Conservation (phyloP, 1,140 invertebrate species). For the Brachionus rubens region DNA sequence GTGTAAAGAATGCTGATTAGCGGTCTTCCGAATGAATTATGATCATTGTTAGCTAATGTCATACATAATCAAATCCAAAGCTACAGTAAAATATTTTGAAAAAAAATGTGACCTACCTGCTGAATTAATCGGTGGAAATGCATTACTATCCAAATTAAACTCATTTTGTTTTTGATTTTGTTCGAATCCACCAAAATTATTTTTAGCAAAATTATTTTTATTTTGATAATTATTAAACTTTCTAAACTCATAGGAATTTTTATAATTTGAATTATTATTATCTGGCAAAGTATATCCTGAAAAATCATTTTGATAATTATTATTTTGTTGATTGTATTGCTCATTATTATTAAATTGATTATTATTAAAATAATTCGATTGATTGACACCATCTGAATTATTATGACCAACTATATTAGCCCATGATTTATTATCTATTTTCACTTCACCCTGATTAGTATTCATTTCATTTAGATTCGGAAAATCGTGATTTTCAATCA, state of each 20-base stretch:
- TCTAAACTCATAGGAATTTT: not conserved
- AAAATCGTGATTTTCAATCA: conserved; percentile 1
- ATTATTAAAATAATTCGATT: not conserved
- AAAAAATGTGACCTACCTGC: conserved; percentile 3
- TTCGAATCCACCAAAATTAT: not conserved
- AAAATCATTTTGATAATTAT: not conserved
- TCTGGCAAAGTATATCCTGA: not conserved
- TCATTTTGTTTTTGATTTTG: not conserved
- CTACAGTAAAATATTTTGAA: too few species aligned
- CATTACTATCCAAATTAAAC: not conserved
- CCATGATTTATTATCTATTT: conserved; percentile 9
- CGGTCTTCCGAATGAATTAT: too few species aligned
- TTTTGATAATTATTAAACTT: conserved; percentile 9
- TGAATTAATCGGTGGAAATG: conserved; percentile 21
- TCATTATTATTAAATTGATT: conserved; percentile 14
- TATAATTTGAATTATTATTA: too few species aligned
- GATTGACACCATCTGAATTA: not conserved
- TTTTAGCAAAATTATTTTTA: not conserved
- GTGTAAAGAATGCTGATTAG: too few species aligned
- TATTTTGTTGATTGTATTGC: not conserved
- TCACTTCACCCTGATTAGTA: not conserved
- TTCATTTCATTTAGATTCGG: conserved; percentile 6
- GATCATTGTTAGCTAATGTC: too few species aligned
- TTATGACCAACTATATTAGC: not conserved
- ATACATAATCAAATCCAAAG: too few species aligned